A percentile compares a stretch with the other conserved stretches of the same genome.
Conservation (phyloP, 2,888 invertebrate species). For the Catonia carolina region DNA sequence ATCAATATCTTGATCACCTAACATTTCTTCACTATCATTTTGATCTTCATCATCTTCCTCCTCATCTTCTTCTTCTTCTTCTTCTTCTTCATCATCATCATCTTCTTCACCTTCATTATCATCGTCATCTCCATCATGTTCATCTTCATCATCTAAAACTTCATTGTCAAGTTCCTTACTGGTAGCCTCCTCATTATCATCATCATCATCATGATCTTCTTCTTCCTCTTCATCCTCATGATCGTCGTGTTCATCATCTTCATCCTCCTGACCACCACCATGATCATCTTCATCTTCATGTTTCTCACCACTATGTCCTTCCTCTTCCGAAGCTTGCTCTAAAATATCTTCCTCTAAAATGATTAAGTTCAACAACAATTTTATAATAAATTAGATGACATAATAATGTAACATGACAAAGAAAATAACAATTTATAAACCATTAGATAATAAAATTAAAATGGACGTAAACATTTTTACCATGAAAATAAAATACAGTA, state of each 20-base stretch:
- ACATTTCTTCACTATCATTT: slow-evolving; percentile 36
- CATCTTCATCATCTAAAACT: slow-evolving; percentile 37
- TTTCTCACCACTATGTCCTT: slow-evolving; percentile 34
- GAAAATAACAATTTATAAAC: neutral
- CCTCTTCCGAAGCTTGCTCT: slow-evolving; percentile 38
- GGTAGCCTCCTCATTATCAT: slow-evolving; percentile 26
- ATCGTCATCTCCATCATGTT: slow-evolving; percentile 37
- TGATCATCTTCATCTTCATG: slow-evolving; percentile 37
- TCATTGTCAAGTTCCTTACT: slow-evolving; percentile 23
- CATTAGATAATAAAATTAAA: too few relatives aligned
- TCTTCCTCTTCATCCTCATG: slow-evolving; percentile 40
- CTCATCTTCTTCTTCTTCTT: slow-evolving; percentile 39
- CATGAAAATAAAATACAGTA: too few relatives aligned
- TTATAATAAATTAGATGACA: neutral
- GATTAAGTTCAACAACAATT: too few relatives aligned
- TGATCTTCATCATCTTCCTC: slow-evolving; percentile 33
- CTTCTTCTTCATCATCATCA: slow-evolving; percentile 39
- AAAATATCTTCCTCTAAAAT: slow-evolving; percentile 38
- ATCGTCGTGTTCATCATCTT: slow-evolving; percentile 40
- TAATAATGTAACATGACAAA: neutral
- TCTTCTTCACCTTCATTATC: slow-evolving; percentile 39
- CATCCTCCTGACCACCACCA: slow-evolving; percentile 39
- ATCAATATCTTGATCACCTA: slow-evolving; percentile 39
- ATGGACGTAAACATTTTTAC: too few relatives aligned
- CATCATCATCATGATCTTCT: slow-evolving; percentile 32